phyloP scores from a whole-genome alignment of 2,888 invertebrate species.

The Trisateles emortualis region DNA sequence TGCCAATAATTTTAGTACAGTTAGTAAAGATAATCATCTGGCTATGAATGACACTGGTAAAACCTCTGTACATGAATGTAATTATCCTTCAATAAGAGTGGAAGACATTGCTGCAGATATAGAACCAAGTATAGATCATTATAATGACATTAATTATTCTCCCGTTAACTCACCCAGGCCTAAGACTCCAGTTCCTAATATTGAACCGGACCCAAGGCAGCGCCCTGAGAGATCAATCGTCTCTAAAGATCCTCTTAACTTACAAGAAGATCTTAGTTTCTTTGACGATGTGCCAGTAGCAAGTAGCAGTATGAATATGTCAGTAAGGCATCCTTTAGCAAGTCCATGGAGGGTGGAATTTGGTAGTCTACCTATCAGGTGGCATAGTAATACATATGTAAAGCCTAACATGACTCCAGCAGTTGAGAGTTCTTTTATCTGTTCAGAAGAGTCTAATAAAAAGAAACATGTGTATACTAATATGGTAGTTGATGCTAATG shows the following conservation, averaged over 20 bases:
- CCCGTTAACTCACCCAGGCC: slow-evolving; percentile 69
- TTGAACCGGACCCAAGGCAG: slow-evolving; percentile 11
- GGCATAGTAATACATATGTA: slow-evolving; percentile 78
- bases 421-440: slow-evolving; percentile 77
- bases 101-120: slow-evolving; percentile 79
- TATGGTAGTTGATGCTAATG: slow-evolving; percentile 60
- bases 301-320: slow-evolving; percentile 78
- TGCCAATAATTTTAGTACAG: slow-evolving; percentile 3
- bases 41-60: slow-evolving; percentile 32
- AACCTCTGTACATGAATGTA: slow-evolving; percentile 39
- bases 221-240: slow-evolving; percentile 33
- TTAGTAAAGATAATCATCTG: slow-evolving; percentile 7
- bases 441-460: slow-evolving; percentile 62
- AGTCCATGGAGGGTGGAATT: slow-evolving; percentile 83
- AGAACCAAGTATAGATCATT: slow-evolving; percentile 55
- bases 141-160: slow-evolving; percentile 72
- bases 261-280: slow-evolving; percentile 71
- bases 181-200: slow-evolving; percentile 24
- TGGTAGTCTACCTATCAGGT: slow-evolving; percentile 75
- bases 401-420: slow-evolving; percentile 84
- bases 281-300: slow-evolving; percentile 80
- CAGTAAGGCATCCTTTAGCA: slow-evolving; percentile 67
- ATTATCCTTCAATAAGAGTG: slow-evolving; percentile 66
- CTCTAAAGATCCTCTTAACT: slow-evolving; percentile 69
- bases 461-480: slow-evolving; percentile 82